Evolutionary conservation across 2,888 invertebrate species (phyloP), one percentile per base, ranked within the genome.

Genomic region (Calameuta idolon): DNA sequence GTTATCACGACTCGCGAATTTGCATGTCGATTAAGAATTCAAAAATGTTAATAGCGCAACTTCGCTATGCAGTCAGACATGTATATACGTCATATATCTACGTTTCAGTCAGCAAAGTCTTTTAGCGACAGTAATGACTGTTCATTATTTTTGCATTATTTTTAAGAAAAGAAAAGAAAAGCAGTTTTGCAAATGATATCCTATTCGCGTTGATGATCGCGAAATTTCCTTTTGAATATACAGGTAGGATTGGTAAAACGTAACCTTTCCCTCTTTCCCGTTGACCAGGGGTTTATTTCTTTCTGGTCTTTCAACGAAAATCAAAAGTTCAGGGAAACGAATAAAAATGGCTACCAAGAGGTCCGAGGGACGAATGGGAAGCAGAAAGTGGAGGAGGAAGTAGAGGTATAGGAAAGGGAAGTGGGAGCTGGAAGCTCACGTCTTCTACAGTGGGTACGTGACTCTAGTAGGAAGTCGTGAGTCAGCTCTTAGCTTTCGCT

Each of bases 21-120:
- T 77, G 73, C 75, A 77, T 75, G 33, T n/a, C 75, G 77, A 77
- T 77, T 75, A 69, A 37, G 37, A 77, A 75, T 77, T 77, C 69
- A 75, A 37, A 75, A 77, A 77, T 77, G 77, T 68, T 77, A 77
- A 77, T 77, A 33, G 74, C 9, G 9, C 55, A 55, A 55, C 55
- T 55, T 23, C 55, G 23, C 55, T 55, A 23, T 55, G 23, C 55
- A 55, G 55, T 55, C 55, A 9, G 55, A 55, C 9, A 55, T 23
- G 23, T 55, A 55, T 55, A 55, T 9, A 9, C 55, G 23, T 9
- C 23, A 23, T 55, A 23, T 55, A 5, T 55, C 23, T 55, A 23
- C 55, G 23, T 23, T 9, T 9, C 9, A 9, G 55, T 4, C 15
- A 40, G 40, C 15, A 23, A 40, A 15, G 23, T 40, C 15, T 23